A percentile compares a stretch with the other conserved stretches of the same genome.
These are phyloP conservation scores for Melanostoma scalare DNA, from an alignment of 2,888 invertebrate genomes.

Conservation along the genomic window DNA sequence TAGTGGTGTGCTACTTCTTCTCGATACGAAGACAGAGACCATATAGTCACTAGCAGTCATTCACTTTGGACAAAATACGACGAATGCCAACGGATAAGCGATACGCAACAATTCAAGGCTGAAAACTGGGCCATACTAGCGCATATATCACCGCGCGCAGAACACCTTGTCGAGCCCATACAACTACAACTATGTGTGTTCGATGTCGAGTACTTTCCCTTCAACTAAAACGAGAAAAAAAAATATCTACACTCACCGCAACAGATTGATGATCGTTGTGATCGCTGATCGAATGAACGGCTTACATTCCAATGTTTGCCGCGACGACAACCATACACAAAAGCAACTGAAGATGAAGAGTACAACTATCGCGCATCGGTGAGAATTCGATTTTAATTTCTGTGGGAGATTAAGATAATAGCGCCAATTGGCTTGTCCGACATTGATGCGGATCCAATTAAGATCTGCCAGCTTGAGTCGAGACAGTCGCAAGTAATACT, in stretches of 20 bases:
- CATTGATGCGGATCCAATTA: slow-evolving; percentile 33
- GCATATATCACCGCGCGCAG: slow-evolving; percentile 51
- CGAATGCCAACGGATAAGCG: slow-evolving; percentile 52
- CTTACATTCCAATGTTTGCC: neutral
- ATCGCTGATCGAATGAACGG: neutral
- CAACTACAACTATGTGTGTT: neutral
- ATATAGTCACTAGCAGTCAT: slow-evolving; percentile 25
- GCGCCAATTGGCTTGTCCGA: slow-evolving; percentile 26
- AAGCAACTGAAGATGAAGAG: neutral
- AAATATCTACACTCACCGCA: slow-evolving; percentile 12
- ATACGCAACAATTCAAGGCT: slow-evolving; percentile 65
- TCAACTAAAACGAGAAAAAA: slow-evolving; percentile 18
- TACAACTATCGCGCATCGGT: neutral
- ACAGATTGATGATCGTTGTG: slow-evolving; percentile 41
- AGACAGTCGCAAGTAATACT: slow-evolving; percentile 35
- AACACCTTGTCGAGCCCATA: slow-evolving; percentile 16
- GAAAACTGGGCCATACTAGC: slow-evolving; percentile 62
- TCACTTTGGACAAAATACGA: slow-evolving; percentile 54
- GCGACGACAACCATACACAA: neutral
- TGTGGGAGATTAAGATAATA: slow-evolving; percentile 17
- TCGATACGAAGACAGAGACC: slow-evolving; percentile 38
- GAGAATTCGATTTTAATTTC: slow-evolving; percentile 45
- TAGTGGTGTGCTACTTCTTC: slow-evolving; percentile 62
- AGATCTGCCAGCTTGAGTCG: slow-evolving; percentile 4
- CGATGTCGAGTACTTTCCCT: slow-evolving; percentile 59